Percentiles rank a stretch among this genome's conserved stretches.
Evolutionary conservation across 2,113 vertebrate genomes (phyloP).

Genomic region (Limanda limanda): DNA sequence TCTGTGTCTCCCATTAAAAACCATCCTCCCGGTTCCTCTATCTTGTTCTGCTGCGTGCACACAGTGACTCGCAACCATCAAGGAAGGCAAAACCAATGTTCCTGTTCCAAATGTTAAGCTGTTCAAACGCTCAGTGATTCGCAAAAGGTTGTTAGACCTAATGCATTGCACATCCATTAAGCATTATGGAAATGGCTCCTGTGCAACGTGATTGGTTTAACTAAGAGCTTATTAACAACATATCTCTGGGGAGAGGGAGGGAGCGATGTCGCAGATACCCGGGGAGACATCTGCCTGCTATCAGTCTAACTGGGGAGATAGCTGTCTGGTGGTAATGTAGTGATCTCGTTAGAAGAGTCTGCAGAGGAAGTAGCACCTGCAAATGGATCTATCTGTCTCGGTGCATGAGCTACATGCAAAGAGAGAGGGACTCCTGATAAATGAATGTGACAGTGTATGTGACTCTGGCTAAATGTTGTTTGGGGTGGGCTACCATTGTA

Average conservation of each 20-base stretch:
- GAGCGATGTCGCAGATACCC: conserved; percentile 54
- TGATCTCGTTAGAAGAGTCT: conserved; percentile 56
- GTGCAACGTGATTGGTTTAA: conserved; percentile 74
- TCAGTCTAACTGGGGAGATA: conserved; percentile 67
- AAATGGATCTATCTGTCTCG: conserved; percentile 45
- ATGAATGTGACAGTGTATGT: conserved; percentile 40
- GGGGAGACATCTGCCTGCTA: conserved; percentile 61
- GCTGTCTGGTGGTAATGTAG: conserved; percentile 59
- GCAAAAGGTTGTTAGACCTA: conserved; percentile 74
- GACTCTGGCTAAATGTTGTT: conserved; percentile 37
- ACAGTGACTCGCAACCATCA: conserved; percentile 34
- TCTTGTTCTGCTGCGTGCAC: conserved; percentile 46
- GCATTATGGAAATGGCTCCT: conserved; percentile 70
- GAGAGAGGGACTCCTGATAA: conserved; percentile 28
- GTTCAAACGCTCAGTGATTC: conserved; percentile 63
- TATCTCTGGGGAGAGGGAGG: conserved; percentile 44
- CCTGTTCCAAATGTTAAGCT: conserved; percentile 68
- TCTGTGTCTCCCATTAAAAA: conserved; percentile 44
- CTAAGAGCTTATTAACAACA: conserved; percentile 77
- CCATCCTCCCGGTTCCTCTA: conserved; percentile 22
- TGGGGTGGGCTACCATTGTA: neutral
- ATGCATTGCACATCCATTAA: conserved; percentile 74
- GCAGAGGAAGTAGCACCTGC: conserved; percentile 40
- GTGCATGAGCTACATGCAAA: conserved; percentile 40
- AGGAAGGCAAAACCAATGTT: conserved; percentile 65